phyloP scores from a whole-genome alignment of 2,113 vertebrate species.

The Diadophis punctatus region DNA sequence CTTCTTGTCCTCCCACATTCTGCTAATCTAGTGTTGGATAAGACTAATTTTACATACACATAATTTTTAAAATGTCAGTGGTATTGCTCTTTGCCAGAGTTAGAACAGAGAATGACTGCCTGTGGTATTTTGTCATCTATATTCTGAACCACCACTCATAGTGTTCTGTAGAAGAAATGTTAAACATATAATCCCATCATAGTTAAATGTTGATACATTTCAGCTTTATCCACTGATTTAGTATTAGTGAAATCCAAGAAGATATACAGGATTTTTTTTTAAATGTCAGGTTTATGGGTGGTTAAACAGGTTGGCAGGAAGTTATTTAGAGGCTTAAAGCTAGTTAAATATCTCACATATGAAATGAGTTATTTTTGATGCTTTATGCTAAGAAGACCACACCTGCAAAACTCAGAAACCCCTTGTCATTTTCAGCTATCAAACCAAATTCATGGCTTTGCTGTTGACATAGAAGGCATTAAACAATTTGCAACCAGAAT shows the following conservation, averaged over 20 bases:
- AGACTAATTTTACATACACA: background rate
- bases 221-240: background rate
- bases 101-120: background rate
- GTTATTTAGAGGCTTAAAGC: background rate
- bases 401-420: background rate
- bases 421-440: background rate
- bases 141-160: background rate
- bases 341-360: background rate
- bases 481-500: background rate
- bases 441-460: background rate
- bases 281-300: no score
- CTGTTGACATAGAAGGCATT: background rate
- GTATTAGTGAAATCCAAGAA: background rate
- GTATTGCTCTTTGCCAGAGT: background rate
- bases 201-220: background rate
- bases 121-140: background rate
- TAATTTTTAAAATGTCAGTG: background rate
- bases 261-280: background rate
- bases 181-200: background rate
- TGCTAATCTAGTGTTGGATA: background rate
- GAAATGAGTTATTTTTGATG: background rate
- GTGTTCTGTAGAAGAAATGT: slow-evolving; percentile 18
- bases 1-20: background rate
- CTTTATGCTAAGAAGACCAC: background rate
- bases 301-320: background rate